phyloP scores from a whole-genome alignment of 1,140 invertebrate genomes.

The Drosophila navojoa region DNA sequence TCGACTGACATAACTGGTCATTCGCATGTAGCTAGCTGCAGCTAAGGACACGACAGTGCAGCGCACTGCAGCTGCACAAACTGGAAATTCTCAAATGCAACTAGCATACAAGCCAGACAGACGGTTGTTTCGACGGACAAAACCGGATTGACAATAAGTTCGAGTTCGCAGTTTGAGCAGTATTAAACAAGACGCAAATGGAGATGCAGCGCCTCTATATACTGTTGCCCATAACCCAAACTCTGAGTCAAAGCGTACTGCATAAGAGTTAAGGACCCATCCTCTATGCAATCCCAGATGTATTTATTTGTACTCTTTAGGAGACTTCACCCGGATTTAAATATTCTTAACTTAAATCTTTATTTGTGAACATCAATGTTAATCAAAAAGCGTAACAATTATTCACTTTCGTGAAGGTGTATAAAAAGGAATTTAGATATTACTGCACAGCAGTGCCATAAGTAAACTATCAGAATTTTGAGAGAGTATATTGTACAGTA shows the following conservation, averaged over 20 bases:
- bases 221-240: constrained; percentile 24
- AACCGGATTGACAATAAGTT: constrained; percentile 78
- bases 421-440: too few species aligned
- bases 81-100: constrained; percentile 78
- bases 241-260: neutral
- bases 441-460: too few species aligned
- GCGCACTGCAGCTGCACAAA: constrained; percentile 75
- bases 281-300: constrained; percentile 10
- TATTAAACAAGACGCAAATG: constrained; percentile 40
- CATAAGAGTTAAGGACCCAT: constrained; percentile 34
- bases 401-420: too few species aligned
- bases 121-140: constrained; percentile 45
- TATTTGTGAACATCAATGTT: too few species aligned
- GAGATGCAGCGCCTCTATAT: constrained; percentile 27
- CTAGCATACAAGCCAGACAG: constrained; percentile 64
- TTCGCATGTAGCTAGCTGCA: constrained; percentile 65
- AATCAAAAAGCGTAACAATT: too few species aligned
- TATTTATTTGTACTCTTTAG: neutral
- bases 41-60: constrained; percentile 71
- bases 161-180: constrained; percentile 69
- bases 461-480: too few species aligned
- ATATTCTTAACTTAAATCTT: too few species aligned
- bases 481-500: too few species aligned
- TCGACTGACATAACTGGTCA: constrained; percentile 79
- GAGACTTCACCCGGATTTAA: neutral